phyloP scores from a whole-genome alignment of 2,888 invertebrate genomes.

The Coelogynopora nodosa region DNA sequence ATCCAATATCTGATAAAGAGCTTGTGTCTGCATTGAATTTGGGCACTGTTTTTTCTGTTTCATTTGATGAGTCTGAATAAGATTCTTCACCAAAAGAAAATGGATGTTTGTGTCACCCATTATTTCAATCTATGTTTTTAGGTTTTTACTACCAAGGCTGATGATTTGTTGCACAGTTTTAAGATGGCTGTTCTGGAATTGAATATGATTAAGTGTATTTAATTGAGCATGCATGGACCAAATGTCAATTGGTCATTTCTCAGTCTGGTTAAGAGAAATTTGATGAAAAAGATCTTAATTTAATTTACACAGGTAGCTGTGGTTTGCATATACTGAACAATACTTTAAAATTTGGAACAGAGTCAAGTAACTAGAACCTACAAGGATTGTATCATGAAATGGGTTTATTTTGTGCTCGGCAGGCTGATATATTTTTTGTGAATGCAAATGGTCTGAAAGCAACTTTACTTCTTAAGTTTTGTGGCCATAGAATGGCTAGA shows the following conservation, averaged over 20 bases:
- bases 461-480: too few relatives aligned
- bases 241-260: background rate
- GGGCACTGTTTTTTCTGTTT: background rate
- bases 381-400: too few relatives aligned
- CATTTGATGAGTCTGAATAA: background rate
- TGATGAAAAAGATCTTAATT: too few relatives aligned
- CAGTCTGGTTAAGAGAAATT: too few relatives aligned
- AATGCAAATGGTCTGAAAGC: too few relatives aligned
- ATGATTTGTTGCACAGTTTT: background rate
- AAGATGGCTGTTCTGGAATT: background rate
- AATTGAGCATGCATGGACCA: background rate
- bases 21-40: background rate
- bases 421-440: too few relatives aligned
- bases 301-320: too few relatives aligned
- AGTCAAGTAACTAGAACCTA: too few relatives aligned
- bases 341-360: too few relatives aligned
- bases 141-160: background rate
- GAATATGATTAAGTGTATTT: background rate
- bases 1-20: background rate
- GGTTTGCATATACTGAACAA: too few relatives aligned
- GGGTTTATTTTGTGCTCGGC: too few relatives aligned
- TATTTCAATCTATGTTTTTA: background rate
- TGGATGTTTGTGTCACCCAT: background rate
- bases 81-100: background rate
- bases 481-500: too few relatives aligned